These are phyloP conservation scores for Phocoena sinus DNA, from an alignment of 2,113 vertebrate genomes.

Conservation along the genomic window DNA sequence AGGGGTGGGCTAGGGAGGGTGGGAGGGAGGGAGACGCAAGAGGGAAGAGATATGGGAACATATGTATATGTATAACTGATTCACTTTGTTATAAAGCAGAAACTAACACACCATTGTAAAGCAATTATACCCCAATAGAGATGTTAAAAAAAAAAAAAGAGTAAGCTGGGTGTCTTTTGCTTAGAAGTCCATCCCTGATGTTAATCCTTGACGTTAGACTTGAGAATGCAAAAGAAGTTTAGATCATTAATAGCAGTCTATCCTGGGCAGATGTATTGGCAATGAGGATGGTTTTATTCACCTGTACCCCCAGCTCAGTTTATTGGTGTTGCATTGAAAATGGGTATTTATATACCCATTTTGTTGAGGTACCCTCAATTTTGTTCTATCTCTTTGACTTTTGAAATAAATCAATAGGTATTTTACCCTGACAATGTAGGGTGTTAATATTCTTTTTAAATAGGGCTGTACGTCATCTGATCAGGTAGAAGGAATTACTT, in stretches of 20 bases:
- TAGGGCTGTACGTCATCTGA: neutral
- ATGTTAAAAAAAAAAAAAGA: neutral
- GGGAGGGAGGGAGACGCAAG: too few species aligned
- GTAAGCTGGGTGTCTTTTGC: neutral
- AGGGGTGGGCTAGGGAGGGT: too few species aligned
- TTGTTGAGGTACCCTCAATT: neutral
- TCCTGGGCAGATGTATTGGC: neutral
- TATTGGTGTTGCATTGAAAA: neutral
- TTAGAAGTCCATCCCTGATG: neutral
- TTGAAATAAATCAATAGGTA: neutral
- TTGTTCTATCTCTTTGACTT: neutral
- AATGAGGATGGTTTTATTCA: neutral
- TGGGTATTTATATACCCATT: neutral
- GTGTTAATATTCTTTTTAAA: neutral
- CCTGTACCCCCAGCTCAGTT: neutral
- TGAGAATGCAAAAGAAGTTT: neutral
- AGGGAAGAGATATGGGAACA: too few species aligned
- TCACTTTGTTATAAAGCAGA: too few species aligned
- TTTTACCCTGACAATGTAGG: neutral
- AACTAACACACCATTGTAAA: too few species aligned
- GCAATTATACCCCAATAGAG: too few species aligned
- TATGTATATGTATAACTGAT: too few species aligned
- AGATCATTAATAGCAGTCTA: neutral
- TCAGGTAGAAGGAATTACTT: neutral
- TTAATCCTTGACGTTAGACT: neutral